phyloP scores from a whole-genome alignment of 2,888 invertebrate genomes.

The Camptogramma bilineatum region DNA sequence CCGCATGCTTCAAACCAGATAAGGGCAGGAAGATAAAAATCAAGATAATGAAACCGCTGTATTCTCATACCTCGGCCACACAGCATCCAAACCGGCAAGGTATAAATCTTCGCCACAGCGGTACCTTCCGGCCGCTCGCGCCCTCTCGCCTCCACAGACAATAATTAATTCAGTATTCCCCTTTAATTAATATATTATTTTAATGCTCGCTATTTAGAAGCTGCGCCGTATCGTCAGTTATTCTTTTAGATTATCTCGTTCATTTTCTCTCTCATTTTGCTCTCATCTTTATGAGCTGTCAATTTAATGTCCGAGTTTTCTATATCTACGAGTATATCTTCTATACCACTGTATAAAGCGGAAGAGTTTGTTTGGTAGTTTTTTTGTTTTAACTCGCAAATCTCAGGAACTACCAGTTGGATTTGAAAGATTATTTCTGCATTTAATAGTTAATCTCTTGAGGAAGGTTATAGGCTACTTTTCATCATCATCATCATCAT shows the following conservation, averaged over 20 bases:
- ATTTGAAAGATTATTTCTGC: too few species aligned
- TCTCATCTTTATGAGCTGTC: background rate
- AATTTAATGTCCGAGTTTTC: too few species aligned
- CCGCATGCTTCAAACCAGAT: too few species aligned
- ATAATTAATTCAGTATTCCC: slow-evolving; percentile 65
- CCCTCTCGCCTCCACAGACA: slow-evolving; percentile 50
- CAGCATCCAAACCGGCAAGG: slow-evolving; percentile 41
- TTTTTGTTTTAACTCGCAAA: too few species aligned
- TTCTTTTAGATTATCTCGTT: slow-evolving; percentile 28
- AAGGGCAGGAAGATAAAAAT: too few species aligned
- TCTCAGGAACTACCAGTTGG: too few species aligned
- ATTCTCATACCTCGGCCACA: slow-evolving; percentile 32
- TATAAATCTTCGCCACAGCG: slow-evolving; percentile 62
- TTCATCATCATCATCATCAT: too few species aligned
- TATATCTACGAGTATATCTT: too few species aligned
- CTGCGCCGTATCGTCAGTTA: slow-evolving; percentile 26
- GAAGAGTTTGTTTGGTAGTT: too few species aligned
- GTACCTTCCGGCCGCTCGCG: slow-evolving; percentile 54
- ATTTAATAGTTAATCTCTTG: too few species aligned
- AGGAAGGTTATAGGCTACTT: too few species aligned
- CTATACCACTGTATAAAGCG: too few species aligned
- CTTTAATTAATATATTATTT: slow-evolving; percentile 62
- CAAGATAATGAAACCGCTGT: slow-evolving; percentile 17
- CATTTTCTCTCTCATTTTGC: background rate
- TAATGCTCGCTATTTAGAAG: slow-evolving; percentile 46